phyloP scores from a whole-genome alignment of 2,888 invertebrate genomes.

The Sphaerophoria rueppellii region DNA sequence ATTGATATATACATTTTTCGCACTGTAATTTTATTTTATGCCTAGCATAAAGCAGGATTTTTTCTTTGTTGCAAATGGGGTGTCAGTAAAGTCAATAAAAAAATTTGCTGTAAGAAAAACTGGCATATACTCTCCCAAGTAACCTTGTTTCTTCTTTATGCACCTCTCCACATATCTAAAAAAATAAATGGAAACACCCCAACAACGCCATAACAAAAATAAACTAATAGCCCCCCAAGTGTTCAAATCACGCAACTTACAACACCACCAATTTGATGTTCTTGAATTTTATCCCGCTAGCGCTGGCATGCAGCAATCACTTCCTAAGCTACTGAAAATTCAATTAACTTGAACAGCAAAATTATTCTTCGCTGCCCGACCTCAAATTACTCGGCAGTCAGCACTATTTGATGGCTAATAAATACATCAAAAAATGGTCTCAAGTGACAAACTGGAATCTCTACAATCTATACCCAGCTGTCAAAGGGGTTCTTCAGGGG shows the following conservation, averaged over 20 bases:
- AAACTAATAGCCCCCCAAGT: neutral
- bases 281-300: neutral
- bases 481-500: neutral
- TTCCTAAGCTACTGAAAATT: constrained; percentile 36
- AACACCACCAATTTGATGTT: constrained; percentile 12
- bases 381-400: constrained; percentile 6
- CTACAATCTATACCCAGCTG: constrained; percentile 11
- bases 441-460: constrained; percentile 51
- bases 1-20: constrained; percentile 39
- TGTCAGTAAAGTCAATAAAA: neutral
- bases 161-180: neutral
- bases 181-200: neutral
- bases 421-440: constrained; percentile 51
- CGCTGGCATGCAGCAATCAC: neutral
- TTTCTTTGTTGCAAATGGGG: neutral
- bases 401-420: constrained; percentile 44
- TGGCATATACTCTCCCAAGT: too few species aligned
- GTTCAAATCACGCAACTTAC: constrained; percentile 2
- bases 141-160: neutral
- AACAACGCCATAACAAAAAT: neutral
- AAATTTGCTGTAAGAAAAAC: too few species aligned
- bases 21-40: neutral
- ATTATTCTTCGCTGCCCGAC: neutral
- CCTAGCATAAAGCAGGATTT: neutral
- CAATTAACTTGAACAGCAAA: constrained; percentile 24